Evolutionary conservation across 2,888 invertebrate species (phyloP).

Genomic region (Bombylius discolor): DNA sequence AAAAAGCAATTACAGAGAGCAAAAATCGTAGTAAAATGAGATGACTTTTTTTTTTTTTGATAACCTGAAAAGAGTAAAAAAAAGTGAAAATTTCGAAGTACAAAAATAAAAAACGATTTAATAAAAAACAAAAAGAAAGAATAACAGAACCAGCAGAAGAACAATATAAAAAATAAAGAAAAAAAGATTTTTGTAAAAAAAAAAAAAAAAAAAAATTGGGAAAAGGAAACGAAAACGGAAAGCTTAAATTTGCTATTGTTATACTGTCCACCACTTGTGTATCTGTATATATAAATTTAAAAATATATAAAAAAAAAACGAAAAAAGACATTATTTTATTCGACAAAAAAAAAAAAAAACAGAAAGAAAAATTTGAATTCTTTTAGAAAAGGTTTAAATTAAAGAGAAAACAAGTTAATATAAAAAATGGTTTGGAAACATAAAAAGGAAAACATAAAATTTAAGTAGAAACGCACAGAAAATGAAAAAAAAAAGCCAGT

Average conservation of each 20-base stretch:
- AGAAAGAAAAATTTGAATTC: neutral
- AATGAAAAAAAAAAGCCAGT: too few relatives aligned
- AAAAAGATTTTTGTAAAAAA: too few relatives aligned
- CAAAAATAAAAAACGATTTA: too few relatives aligned
- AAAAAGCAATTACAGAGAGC: conserved; percentile 8
- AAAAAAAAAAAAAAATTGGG: neutral
- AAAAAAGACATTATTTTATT: too few relatives aligned
- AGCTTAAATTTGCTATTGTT: neutral
- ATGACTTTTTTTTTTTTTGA: neutral
- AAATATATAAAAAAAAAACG: too few relatives aligned
- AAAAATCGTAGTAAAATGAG: neutral
- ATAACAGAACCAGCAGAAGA: neutral
- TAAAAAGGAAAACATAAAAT: too few relatives aligned
- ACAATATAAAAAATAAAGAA: neutral
- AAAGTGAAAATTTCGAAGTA: neutral
- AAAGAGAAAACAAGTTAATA: neutral
- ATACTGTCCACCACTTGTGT: neutral
- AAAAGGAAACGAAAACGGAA: neutral
- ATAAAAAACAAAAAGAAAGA: neutral
- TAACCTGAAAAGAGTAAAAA: neutral
- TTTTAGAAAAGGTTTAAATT: neutral
- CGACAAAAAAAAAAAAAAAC: too few relatives aligned
- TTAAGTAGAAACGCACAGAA: too few relatives aligned
- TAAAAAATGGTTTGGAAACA: neutral
- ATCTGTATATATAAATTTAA: neutral